These are phyloP conservation scores for Suricata suricatta DNA, from an alignment of 2,113 vertebrate species.

Conservation along the genomic window DNA sequence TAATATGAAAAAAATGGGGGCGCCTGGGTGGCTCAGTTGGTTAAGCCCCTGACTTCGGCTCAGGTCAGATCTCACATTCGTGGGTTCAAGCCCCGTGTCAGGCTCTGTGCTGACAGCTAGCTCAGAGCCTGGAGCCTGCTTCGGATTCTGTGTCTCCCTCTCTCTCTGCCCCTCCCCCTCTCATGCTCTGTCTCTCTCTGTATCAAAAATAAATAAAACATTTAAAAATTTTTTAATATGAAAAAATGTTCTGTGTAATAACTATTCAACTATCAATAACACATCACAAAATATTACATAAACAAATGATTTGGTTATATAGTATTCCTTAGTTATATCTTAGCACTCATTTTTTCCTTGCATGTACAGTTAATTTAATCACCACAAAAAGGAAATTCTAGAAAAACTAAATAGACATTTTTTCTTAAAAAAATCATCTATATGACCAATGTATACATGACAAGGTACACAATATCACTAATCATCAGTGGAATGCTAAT, in stretches of 20 bases:
- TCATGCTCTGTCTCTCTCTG: no score
- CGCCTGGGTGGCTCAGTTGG: no score
- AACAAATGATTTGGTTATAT: neutral
- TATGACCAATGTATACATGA: neutral
- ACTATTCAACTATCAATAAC: neutral
- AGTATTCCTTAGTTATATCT: neutral
- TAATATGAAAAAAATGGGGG: neutral
- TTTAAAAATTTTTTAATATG: no score
- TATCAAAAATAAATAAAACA: no score
- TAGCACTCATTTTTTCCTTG: neutral
- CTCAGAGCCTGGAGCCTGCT: no score
- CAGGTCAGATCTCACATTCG: no score
- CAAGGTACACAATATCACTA: neutral
- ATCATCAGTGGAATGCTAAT: neutral
- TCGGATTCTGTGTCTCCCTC: no score
- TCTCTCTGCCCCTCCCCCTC: no score
- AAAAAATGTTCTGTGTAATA: neutral
- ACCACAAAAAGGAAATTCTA: neutral
- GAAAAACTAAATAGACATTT: neutral
- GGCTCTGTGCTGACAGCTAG: no score
- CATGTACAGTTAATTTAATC: neutral
- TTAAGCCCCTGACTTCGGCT: no score
- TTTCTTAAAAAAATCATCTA: neutral
- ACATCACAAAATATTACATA: neutral
- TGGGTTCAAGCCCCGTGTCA: no score